Base-by-base conservation (phyloP, 2,888 invertebrate species). In the Andrena haemorrhoa region DNA sequence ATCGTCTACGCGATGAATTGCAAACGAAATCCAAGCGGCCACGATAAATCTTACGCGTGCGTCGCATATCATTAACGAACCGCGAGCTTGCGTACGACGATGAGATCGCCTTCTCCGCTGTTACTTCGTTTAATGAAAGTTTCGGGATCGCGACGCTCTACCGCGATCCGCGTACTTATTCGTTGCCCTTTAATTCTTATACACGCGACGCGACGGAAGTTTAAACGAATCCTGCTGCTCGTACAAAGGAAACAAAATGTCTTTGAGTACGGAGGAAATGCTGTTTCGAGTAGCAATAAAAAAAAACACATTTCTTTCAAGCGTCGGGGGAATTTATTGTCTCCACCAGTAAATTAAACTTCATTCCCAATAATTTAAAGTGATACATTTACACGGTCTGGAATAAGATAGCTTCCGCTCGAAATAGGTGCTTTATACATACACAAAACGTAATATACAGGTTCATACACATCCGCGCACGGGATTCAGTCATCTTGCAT, bases 261-360 rank as follows among this genome's bases (percentile, higher is more conserved):
- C 72, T 58, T 41, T 83, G 61, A 78, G 60, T 64, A 75, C 70
- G 68, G 74, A 56, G 68, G 79, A 84, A 72, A 75, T 76, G 78
- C 78, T 86, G 82, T 88, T 86, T 82, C 84, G 77, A 82, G 82
- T 89, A 89, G 86, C 88, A 88, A 88, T 89, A 88, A 88, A 88
- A 88, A 89, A 88, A 89, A 86, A 83, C 72, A 89, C 83, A 79
- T 77, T 84, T 89, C 79, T 88, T 89, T 89, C 74, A 85, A 89
- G 78, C 77, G 71, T 82, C 72, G 51, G 23, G 53, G 66, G 71
- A 76, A 58, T 86, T 87, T 86, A 75, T 89, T 83, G 56, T 69
- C 79, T 77, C 65, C 73, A 83, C 70, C 79, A 69, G 33, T 63
- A 66, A 81, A 66, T 73, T 41, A 58, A 64, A 49, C 65, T 51